These are phyloP conservation scores for Chloroclysta siterata DNA, from an alignment of 2,888 invertebrate genomes.

Conservation along the genomic window DNA sequence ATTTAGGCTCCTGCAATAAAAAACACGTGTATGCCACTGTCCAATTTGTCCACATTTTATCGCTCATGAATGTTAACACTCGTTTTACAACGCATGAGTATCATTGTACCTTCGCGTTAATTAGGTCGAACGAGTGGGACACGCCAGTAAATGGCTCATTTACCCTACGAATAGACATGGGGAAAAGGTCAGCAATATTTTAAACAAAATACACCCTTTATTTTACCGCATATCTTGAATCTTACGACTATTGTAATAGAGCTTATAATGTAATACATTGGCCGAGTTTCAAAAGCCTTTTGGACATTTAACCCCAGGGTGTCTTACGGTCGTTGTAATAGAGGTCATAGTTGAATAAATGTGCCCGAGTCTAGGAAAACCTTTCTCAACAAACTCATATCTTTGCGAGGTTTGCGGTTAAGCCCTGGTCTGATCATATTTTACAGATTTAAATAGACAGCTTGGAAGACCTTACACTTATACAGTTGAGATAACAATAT, in stretches of 20 bases:
- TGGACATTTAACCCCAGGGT: slow-evolving; percentile 15
- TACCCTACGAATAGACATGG: slow-evolving; percentile 39
- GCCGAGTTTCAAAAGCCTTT: slow-evolving; percentile 24
- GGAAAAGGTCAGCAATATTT: slow-evolving; percentile 42
- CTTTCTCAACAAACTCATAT: slow-evolving; percentile 40
- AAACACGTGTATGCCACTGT: slow-evolving; percentile 36
- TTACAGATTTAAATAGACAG: slow-evolving; percentile 37
- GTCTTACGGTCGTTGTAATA: slow-evolving; percentile 34
- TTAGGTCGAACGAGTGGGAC: slow-evolving; percentile 41
- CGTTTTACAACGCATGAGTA: slow-evolving; percentile 37
- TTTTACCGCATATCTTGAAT: slow-evolving; percentile 25
- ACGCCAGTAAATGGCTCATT: slow-evolving; percentile 34
- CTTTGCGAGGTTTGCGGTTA: slow-evolving; percentile 38
- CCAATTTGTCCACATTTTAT: slow-evolving; percentile 46
- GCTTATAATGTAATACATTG: slow-evolving; percentile 24
- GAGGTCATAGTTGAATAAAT: slow-evolving; percentile 36
- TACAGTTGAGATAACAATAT: slow-evolving; percentile 20
- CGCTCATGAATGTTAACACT: slow-evolving; percentile 43
- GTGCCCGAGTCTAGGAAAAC: slow-evolving; percentile 27
- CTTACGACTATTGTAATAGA: slow-evolving; percentile 23
- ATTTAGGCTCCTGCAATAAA: slow-evolving; percentile 17
- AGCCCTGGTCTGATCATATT: slow-evolving; percentile 39
- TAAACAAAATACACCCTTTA: slow-evolving; percentile 39
- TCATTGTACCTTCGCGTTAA: slow-evolving; percentile 42
- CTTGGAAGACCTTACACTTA: slow-evolving; percentile 19